These are phyloP conservation scores for Phallusia fumigata DNA, from an alignment of 23 tunicate species.

Conservation along the genomic window DNA sequence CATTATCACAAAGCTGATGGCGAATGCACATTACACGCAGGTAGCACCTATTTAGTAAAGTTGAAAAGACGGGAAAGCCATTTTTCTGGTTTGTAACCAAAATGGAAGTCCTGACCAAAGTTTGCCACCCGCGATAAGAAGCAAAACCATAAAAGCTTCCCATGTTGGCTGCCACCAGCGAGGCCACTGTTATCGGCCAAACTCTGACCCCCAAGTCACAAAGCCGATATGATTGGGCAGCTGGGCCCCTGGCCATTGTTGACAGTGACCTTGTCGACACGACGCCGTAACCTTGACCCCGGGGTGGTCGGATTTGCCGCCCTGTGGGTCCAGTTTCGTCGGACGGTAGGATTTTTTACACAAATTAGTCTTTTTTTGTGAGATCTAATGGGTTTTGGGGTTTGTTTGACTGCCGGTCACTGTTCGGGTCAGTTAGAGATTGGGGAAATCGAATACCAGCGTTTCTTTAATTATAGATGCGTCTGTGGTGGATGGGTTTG, in stretches of 20 bases:
- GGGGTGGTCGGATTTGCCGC: conserved; percentile 1
- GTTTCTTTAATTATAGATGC: not conserved
- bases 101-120: no score
- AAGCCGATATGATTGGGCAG: conserved; percentile 14
- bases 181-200: not conserved
- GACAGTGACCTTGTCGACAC: conserved; percentile 1
- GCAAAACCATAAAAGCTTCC: not conserved
- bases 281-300: not conserved
- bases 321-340: not conserved
- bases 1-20: no score
- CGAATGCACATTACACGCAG: no score
- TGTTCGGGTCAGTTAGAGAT: not conserved
- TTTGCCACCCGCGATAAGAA: not conserved
- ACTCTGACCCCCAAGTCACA: not conserved
- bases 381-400: not conserved
- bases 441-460: not conserved
- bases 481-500: no score
- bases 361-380: not conserved
- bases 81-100: no score
- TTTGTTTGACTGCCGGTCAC: not conserved
- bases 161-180: not conserved
- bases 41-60: no score
- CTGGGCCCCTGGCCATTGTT: not conserved
- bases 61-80: no score
- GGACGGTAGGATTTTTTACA: not conserved